These are phyloP conservation scores for Leptocoma aspasia DNA, from an alignment of 2,113 vertebrate species.

Conservation along the genomic window DNA sequence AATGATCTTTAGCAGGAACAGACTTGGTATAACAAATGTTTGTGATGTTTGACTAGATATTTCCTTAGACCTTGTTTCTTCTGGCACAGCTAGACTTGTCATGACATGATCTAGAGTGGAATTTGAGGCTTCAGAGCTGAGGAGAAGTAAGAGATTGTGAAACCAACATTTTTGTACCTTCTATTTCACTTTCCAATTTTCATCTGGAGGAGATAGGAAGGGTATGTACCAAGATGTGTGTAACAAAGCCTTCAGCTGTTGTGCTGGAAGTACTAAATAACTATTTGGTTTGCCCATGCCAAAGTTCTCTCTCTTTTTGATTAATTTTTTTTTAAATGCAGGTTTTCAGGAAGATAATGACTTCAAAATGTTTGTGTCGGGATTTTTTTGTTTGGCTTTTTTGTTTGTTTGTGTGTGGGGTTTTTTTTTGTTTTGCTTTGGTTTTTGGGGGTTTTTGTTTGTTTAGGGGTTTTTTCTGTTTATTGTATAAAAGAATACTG, in stretches of 20 bases:
- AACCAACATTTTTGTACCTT: not conserved
- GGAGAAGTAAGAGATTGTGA: not conserved
- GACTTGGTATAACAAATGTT: not conserved
- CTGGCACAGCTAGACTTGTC: not conserved
- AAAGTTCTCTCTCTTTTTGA: not conserved
- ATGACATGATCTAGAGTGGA: not conserved
- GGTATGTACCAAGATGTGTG: not conserved
- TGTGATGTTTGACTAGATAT: not conserved
- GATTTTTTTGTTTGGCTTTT: too few species aligned
- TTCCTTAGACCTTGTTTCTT: not conserved
- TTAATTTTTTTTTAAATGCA: not conserved
- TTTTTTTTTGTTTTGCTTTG: not conserved
- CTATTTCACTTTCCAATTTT: not conserved
- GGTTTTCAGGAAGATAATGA: not conserved
- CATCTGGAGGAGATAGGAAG: not conserved
- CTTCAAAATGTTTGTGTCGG: not conserved
- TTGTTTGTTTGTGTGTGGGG: too few species aligned
- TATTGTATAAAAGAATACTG: not conserved
- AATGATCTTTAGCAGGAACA: not conserved
- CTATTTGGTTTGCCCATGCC: not conserved
- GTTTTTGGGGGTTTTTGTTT: not conserved
- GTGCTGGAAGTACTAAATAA: not conserved
- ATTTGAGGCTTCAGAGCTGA: not conserved
- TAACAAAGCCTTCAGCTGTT: not conserved
- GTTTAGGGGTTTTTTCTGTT: not conserved